phyloP scores from a whole-genome alignment of 2,888 invertebrate species.

The Parnassius apollo region DNA sequence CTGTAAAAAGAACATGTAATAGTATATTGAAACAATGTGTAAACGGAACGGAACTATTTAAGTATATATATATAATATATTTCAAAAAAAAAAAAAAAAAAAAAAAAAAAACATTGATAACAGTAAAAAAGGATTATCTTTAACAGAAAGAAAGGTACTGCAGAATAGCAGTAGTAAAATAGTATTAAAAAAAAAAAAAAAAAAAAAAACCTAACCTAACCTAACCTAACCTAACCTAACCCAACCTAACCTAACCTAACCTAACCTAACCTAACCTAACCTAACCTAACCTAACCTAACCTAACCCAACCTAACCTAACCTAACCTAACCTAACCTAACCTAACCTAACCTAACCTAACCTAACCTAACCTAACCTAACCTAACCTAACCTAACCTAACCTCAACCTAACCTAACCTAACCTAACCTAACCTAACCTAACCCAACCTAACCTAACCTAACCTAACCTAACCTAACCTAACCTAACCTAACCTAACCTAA shows the following conservation, averaged over 20 bases:
- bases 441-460: slow-evolving; percentile 38
- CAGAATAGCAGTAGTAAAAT: no score
- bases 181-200: no score
- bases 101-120: no score
- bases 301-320: slow-evolving; percentile 35
- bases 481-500: slow-evolving; percentile 32
- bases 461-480: slow-evolving; percentile 35
- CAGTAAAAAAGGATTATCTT: no score
- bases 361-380: slow-evolving; percentile 37
- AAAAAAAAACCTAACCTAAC: slow-evolving; percentile 17
- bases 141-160: no score
- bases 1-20: no score
- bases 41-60: no score
- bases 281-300: slow-evolving; percentile 35
- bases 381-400: slow-evolving; percentile 37
- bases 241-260: slow-evolving; percentile 33
- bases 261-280: slow-evolving; percentile 38
- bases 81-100: no score
- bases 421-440: slow-evolving; percentile 40
- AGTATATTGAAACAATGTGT: no score
- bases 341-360: slow-evolving; percentile 38
- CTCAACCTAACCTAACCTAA: slow-evolving; percentile 38
- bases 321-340: slow-evolving; percentile 37
- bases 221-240: slow-evolving; percentile 9
- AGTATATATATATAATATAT: no score